These are phyloP conservation scores for Thunnus thynnus DNA, from an alignment of 2,113 vertebrate genomes.

Conservation along the genomic window DNA sequence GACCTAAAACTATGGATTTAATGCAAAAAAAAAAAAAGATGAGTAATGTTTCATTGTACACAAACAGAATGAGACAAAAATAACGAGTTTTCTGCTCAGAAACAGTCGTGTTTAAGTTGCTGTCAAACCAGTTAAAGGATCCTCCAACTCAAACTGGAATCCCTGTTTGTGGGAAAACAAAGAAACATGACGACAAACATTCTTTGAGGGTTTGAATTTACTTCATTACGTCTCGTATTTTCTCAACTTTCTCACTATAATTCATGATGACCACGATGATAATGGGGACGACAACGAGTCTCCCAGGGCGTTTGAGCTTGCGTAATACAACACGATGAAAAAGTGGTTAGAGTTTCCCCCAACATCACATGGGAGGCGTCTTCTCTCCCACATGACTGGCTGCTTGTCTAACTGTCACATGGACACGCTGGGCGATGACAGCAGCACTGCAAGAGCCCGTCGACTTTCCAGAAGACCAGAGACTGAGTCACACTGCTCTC, in stretches of 20 bases:
- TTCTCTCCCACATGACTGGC: slow-evolving; percentile 43
- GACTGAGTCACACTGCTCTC: slow-evolving; percentile 43
- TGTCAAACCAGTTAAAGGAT: slow-evolving; percentile 15
- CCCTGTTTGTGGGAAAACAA: not conserved
- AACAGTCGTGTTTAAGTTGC: not conserved
- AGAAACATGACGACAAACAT: slow-evolving; percentile 5
- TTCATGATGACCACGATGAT: not conserved
- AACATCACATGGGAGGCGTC: slow-evolving; percentile 40
- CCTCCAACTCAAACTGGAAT: slow-evolving; percentile 2
- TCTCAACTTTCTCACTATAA: not conserved
- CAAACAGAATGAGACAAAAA: not conserved
- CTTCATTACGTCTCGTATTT: too few relatives aligned
- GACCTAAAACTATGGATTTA: too few relatives aligned
- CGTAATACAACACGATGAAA: slow-evolving; percentile 40
- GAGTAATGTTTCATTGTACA: not conserved
- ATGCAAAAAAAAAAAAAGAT: not conserved
- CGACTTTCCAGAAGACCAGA: slow-evolving; percentile 10
- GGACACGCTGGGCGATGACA: slow-evolving; percentile 44
- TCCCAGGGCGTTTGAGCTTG: slow-evolving; percentile 19
- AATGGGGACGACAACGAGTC: slow-evolving; percentile 12
- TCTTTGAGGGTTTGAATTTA: too few relatives aligned
- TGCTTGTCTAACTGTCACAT: slow-evolving; percentile 56
- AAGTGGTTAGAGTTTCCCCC: slow-evolving; percentile 20
- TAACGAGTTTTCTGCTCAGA: not conserved
- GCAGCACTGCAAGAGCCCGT: not conserved